A percentile compares a stretch with the other conserved stretches of the same genome.
Conservation (phyloP, 2,888 invertebrate genomes). For the Sympetrum striolatum region DNA sequence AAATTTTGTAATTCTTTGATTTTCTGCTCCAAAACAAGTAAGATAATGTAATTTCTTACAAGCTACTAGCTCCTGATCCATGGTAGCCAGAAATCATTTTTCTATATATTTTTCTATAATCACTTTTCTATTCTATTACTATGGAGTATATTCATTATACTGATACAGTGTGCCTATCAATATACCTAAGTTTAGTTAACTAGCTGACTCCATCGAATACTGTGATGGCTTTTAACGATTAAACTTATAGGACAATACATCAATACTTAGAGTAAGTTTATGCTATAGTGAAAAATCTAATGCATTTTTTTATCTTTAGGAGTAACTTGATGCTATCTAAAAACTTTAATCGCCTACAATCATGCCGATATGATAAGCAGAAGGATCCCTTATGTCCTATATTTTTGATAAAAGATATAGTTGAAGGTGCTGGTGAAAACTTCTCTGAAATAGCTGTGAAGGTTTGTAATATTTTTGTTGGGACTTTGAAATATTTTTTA, state of each 20-base stretch:
- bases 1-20: no score
- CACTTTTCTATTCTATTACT: no score
- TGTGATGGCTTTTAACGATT: neutral
- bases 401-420: slow-evolving; percentile 58
- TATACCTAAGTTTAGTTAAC: neutral
- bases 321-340: slow-evolving; percentile 55
- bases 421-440: slow-evolving; percentile 53
- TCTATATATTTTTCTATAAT: no score
- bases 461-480: slow-evolving; percentile 48
- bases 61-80: no score
- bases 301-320: neutral
- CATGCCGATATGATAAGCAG: slow-evolving; percentile 54
- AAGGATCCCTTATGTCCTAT: slow-evolving; percentile 58
- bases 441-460: slow-evolving; percentile 53
- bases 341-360: slow-evolving; percentile 54
- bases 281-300: neutral
- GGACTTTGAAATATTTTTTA: no score
- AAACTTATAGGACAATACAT: no score
- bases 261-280: neutral
- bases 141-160: no score
- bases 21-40: no score
- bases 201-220: no score
- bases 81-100: no score
- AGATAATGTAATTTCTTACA: no score
- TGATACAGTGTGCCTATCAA: no score